Evolutionary conservation across 2,113 vertebrate species (phyloP), one percentile per base, ranked within the genome.

Genomic region (Trematomus loennbergii): DNA sequence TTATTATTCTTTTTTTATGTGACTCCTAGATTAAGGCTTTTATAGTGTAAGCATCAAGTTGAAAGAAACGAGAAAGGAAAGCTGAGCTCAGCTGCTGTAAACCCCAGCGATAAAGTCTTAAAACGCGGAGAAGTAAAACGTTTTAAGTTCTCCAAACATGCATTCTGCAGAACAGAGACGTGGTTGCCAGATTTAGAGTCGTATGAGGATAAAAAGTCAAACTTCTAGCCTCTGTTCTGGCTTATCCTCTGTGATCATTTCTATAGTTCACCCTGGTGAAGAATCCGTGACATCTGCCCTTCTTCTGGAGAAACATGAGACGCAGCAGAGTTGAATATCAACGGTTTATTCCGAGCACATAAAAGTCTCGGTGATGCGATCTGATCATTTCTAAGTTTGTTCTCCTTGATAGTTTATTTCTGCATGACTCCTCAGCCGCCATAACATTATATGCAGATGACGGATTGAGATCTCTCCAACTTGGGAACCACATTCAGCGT

Each of bases 81-180:
- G 48, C 57, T n/a, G 40, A 62, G 54, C 55, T 20, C 25, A 8
- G 49, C 40, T 65, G 18, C 55, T 58, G 16, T 78, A 73, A 85
- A 80, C 36, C 60, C 65, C 5, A 46, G 46, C 4, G 63, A 75
- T 59, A 33, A 78, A 10, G 50, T 66, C 46, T 67, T 25, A 70
- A 29, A 54, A 66, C 22, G 67, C 40, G 1, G 67, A 68, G 25
- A 33, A 5, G 68, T 62, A 20, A 77, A 40, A 33, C 55, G 57
- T 70, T 65, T 62, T 70, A 43, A 40, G 48, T 60, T 82, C 16
- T 74, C 73, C 66, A 78, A 72, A 87, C 68, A 70, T 71, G 52
- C 55, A 20, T 18, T 3, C 33, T 57, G 1, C 22, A 63, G 20
- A 40, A 18, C 49, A 54, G 63, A 69, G 50, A 57, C 0, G 3